Base-by-base conservation (phyloP, 2,888 invertebrate species). In the Hipparchia sbordonii region DNA sequence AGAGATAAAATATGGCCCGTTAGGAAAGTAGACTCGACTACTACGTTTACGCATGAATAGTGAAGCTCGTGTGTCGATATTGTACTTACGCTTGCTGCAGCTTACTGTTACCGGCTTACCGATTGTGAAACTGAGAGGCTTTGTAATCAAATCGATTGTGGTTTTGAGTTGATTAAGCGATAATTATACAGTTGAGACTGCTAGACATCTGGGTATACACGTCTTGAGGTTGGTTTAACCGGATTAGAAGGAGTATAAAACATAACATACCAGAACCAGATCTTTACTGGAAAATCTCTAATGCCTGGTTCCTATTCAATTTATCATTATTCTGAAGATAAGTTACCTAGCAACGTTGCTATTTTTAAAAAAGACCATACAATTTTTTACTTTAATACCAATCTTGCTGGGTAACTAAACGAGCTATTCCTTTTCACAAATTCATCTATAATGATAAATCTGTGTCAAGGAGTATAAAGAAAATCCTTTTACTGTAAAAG, bases 1-100 rank as follows among this genome's bases (percentile, higher is more conserved):
- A 79, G 84, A 82, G 87, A 89, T 2, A 73, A 74, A 73, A 77
- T 74, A 82, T 74, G 79, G 83, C 84, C 92, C 92, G 93, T 93
- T 93, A 91, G 85, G 85, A 90, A 89, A 90, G 88, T 86, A 83
- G 87, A 84, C 81, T 81, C 81, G 87, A 91, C 92, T 92, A 92
- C 93, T 82, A 85, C 87, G 84, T 87, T 93, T 93, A 92, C 92
- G 92, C 93, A 82, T 79, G 78, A 77, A 71, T 85, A 89, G 87
- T 84, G 89, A 82, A 84, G 89, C 63, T 72, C 33, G 12, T 61
- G 66, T 69, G 70, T 77, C 79, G 78, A 73, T 75, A 70, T 45
- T 10, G 23, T 23, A 23, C 23, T 1, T 23, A 56, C 23, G 61
- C 46, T 60, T 39, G 12, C 33, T 39, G 59, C 33, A 33, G 52